Conservation (phyloP, 1,140 invertebrate genomes). For the Teleogryllus occipitalis region DNA sequence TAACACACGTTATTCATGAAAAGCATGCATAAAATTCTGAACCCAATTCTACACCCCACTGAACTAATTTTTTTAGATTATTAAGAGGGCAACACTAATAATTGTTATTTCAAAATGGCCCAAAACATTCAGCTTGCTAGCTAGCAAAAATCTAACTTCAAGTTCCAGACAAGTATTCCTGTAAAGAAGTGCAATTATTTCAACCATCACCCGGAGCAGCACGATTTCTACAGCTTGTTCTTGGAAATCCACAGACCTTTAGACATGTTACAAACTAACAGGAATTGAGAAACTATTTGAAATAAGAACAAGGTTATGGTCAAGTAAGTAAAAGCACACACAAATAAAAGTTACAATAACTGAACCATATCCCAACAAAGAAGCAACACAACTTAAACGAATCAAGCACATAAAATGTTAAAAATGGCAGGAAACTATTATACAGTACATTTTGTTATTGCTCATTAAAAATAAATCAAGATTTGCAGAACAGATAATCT, state of each 20-base stretch:
- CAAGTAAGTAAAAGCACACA: not conserved
- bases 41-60: not conserved
- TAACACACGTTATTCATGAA: not conserved
- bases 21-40: not conserved
- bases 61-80: not conserved
- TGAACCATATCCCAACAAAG: not conserved
- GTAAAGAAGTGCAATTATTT: conserved; percentile 1
- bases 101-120: not conserved
- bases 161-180: not conserved
- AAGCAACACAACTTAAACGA: not conserved
- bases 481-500: not conserved
- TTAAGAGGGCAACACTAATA: not conserved
- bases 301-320: not conserved
- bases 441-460: not conserved
- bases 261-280: not conserved
- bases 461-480: not conserved
- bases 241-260: not conserved
- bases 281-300: not conserved
- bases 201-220: not conserved
- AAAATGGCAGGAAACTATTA: not conserved
- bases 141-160: not conserved
- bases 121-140: not conserved
- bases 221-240: not conserved
- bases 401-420: not conserved
- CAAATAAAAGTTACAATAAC: not conserved